Percentiles rank a stretch among this genome's conserved stretches.
phyloP scores from a whole-genome alignment of 2,113 vertebrate species.

The human region DNA sequence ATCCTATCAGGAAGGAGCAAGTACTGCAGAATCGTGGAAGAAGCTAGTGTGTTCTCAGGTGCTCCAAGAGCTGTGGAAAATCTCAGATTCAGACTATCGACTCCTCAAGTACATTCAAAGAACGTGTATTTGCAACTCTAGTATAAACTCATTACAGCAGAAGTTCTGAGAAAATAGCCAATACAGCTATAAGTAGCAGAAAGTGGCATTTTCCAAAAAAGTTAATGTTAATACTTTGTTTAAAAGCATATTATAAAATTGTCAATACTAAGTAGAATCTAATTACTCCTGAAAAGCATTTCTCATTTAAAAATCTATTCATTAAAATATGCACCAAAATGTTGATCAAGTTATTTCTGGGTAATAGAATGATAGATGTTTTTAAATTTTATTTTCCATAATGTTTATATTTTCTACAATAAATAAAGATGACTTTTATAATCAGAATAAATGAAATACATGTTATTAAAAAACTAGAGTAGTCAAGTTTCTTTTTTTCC shows the following conservation, averaged over 20 bases:
- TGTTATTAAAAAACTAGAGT: not conserved
- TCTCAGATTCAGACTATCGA: not conserved
- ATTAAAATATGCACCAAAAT: conserved; percentile 1
- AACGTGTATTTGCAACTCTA: not conserved
- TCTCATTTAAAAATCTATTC: not conserved
- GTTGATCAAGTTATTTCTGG: not conserved
- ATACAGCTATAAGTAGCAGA: not conserved
- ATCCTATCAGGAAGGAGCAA: conserved; percentile 40
- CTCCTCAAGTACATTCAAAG: not conserved
- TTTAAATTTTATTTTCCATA: not conserved
- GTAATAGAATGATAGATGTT: not conserved
- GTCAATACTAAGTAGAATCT: not conserved
- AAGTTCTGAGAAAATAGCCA: not conserved
- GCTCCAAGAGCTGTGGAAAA: not conserved
- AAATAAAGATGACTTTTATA: not conserved
- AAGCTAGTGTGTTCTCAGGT: not conserved
- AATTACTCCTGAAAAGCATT: conserved; percentile 11
- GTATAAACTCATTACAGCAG: not conserved
- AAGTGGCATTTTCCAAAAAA: not conserved
- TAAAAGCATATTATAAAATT: not conserved
- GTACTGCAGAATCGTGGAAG: not conserved
- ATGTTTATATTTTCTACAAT: not conserved
- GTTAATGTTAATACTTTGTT: not conserved
- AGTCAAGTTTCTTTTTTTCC: not conserved
- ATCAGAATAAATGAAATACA: not conserved